Conservation (phyloP, 2,113 vertebrate species). For the Danio rerio region DNA sequence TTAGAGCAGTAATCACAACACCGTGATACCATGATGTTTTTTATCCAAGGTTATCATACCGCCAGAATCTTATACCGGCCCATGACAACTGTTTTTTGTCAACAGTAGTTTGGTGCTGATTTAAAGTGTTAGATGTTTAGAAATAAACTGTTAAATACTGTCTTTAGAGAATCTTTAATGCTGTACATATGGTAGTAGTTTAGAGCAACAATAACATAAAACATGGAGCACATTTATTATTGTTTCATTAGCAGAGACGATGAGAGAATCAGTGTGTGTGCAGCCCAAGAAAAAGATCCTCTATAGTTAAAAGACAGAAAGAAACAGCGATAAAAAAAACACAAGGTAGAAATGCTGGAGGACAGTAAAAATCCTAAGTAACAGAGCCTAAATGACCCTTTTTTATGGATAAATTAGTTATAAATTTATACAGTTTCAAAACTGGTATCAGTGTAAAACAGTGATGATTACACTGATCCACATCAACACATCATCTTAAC, state of each 20-base stretch:
- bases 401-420: neutral
- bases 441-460: neutral
- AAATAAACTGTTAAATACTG: too few species aligned
- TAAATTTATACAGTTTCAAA: neutral
- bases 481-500: neutral
- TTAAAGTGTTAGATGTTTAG: too few species aligned
- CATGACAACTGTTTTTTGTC: too few species aligned
- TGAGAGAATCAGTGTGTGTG: neutral
- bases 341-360: neutral
- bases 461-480: neutral
- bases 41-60: too few species aligned
- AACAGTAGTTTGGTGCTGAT: too few species aligned
- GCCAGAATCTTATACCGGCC: too few species aligned
- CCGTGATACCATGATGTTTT: too few species aligned
- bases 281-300: neutral
- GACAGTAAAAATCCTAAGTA: neutral
- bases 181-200: too few species aligned
- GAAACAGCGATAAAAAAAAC: neutral
- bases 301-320: neutral
- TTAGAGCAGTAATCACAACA: too few species aligned
- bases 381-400: neutral
- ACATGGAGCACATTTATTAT: too few species aligned
- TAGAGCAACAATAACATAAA: too few species aligned
- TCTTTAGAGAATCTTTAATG: too few species aligned
- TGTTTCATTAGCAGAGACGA: neutral